Evolutionary conservation across 1,140 invertebrate genomes (phyloP), one percentile per base, ranked within the genome.

Genomic region (Drosophila guanche): DNA sequence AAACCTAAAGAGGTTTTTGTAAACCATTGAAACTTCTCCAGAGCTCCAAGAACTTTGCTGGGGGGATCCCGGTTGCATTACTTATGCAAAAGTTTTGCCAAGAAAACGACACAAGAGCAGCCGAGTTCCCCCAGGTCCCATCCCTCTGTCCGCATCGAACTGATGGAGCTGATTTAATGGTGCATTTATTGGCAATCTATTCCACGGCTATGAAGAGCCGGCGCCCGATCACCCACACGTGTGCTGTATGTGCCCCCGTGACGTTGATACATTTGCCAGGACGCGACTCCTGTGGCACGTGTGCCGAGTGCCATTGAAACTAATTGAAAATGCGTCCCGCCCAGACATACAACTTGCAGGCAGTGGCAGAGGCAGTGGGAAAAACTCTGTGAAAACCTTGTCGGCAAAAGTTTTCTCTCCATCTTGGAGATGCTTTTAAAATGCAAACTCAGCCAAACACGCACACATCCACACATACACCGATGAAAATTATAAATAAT

Each of bases 171-270:
- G 72, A 76, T 76, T 79, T 76, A 79, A 79, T 75, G 72, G 67
- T 61, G 73, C 61, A 79, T 79, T 79, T 79, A 79, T 76, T 72
- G 73, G 61, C 76, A 76, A 79, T 79, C 76, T 79, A 79, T 79
- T 79, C 33, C 10, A 10, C 33, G 33, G 4, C 33, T 37, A 37
- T 76, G 73, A 73, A 57, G 61, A 71, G 67, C 69, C 48, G 50
- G 20, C 14, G 14, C 16, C 0, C 6, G 22, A 20, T 20, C 25
- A 16, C 45, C n/a, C 16, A 0, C 12, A 0, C 12, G 16, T n/a
- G 27, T 20, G 10, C 40, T 16, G 43, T 59, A 41, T 16, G 46
- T 57, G 52, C 52, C 45, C 12, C 45, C 12, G 41, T 62, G 76
- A 79, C 76, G 76, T 67, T 72, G 76, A 79, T 76, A 79, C 76